Evolutionary conservation across 2,797 vertebrate genomes (phyloP), one percentile per base, ranked within the genome.

Genomic region (Pyrrhura leucotis): DNA sequence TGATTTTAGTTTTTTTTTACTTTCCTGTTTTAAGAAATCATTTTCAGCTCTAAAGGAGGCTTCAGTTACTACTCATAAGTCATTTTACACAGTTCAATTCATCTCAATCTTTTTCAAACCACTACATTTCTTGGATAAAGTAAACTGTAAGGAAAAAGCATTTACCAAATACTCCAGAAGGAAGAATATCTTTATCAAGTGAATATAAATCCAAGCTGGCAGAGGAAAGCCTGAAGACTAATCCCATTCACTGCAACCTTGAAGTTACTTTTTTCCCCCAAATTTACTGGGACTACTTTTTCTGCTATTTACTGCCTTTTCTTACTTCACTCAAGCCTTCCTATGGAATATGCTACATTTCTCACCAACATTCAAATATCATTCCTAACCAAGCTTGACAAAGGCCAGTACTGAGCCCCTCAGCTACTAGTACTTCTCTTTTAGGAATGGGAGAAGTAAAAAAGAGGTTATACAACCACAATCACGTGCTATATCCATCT

Each of bases 131-230:
- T 40, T 35, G 3, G 15, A 21, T 19, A 88, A 79, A 90, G 16
- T 71, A 92, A 88, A 62, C 13, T 65, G 67, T 4, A 69, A 65
- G 35, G 28, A 82, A 95, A 81, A 90, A 77, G 10, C 7, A 62
- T 78, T 91, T 90, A 82, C 74, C 11, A 48, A 88, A 59, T 72
- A 66, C 16, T 88, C 39, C 63, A 91, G 39, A 84, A 94, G 9
- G 6, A 93, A 9, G 17, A 71, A 81, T 42, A 22, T 22, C 35
- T 58, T 75, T 78, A 58, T 44, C 42, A 90, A 58, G 39, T 7
- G 88, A 94, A 78, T 44, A 50, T 28, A 84, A 93, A 90, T 66
- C 44, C 67, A 85, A 91, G 25, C 12, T 69, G 15, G 28, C 66
- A 88, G 37, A 72, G 29, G 15, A 84, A 84, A 91, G 14, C 77